phyloP scores from a whole-genome alignment of 1,140 invertebrate genomes.

The Onthophagus taurus region DNA sequence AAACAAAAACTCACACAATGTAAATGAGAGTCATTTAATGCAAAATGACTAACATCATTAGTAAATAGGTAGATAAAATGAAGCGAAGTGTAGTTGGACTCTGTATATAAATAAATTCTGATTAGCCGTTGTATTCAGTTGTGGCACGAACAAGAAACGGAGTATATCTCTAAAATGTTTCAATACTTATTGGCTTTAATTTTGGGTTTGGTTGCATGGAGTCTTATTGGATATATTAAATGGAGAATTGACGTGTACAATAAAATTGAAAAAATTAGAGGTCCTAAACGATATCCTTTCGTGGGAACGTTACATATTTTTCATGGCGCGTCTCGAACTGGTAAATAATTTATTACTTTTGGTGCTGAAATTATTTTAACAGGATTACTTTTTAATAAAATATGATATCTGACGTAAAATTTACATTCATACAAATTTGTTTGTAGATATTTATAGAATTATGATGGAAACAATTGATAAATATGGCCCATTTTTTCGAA shows the following conservation, averaged over 20 bases:
- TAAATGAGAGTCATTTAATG: too few relatives aligned
- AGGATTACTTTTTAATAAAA: too few relatives aligned
- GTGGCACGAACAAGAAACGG: too few relatives aligned
- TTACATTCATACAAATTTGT: too few relatives aligned
- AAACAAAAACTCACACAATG: too few relatives aligned
- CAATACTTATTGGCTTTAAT: not conserved
- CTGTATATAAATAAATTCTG: too few relatives aligned
- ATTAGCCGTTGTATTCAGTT: too few relatives aligned
- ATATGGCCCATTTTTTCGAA: constrained; percentile 25
- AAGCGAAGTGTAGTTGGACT: too few relatives aligned
- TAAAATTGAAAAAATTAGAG: not conserved
- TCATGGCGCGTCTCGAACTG: not conserved
- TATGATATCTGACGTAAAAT: too few relatives aligned
- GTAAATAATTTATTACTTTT: not conserved
- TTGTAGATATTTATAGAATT: not conserved
- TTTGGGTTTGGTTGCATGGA: not conserved
- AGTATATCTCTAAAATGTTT: too few relatives aligned
- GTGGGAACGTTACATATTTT: not conserved
- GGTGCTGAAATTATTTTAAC: not conserved
- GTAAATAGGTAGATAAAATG: too few relatives aligned
- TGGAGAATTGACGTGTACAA: not conserved
- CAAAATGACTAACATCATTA: too few relatives aligned
- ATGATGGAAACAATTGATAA: not conserved
- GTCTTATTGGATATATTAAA: not conserved
- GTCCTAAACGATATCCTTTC: not conserved